These are phyloP conservation scores for Cromileptes altivelis DNA, from an alignment of 2,113 vertebrate species.

Conservation along the genomic window DNA sequence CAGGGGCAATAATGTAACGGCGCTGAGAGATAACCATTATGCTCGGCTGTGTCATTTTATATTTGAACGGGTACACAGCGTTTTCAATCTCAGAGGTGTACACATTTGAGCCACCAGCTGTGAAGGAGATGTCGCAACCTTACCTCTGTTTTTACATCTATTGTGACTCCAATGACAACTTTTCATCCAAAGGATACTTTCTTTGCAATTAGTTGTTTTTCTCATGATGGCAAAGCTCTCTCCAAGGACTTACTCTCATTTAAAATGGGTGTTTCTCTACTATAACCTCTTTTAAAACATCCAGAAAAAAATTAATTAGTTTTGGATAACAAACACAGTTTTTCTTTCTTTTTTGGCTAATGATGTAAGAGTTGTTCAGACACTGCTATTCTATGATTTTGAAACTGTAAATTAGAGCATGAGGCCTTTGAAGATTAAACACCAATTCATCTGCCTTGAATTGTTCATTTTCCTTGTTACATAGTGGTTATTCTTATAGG, in stretches of 20 bases:
- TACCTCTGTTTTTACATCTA: slow-evolving; percentile 30
- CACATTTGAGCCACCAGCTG: slow-evolving; percentile 56
- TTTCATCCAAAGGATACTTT: slow-evolving; percentile 20
- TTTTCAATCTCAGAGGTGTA: slow-evolving; percentile 52
- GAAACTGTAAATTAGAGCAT: slow-evolving; percentile 64
- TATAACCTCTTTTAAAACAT: slow-evolving; percentile 9
- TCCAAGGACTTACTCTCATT: neutral
- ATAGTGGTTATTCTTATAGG: slow-evolving; percentile 57
- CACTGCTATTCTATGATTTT: slow-evolving; percentile 58
- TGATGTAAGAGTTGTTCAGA: slow-evolving; percentile 62
- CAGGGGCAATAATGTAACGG: slow-evolving; percentile 41
- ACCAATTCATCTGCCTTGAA: slow-evolving; percentile 53
- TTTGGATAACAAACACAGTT: slow-evolving; percentile 38
- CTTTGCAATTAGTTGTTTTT: slow-evolving; percentile 41
- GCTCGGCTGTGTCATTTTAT: slow-evolving; percentile 46
- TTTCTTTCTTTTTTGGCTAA: slow-evolving; percentile 43
- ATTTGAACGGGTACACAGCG: slow-evolving; percentile 35
- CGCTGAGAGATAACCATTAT: slow-evolving; percentile 51
- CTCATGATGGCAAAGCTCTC: slow-evolving; percentile 24
- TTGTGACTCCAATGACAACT: slow-evolving; percentile 13
- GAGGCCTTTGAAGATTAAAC: slow-evolving; percentile 74
- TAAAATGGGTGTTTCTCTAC: neutral
- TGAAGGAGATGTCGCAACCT: slow-evolving; percentile 39
- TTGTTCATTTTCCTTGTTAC: slow-evolving; percentile 47
- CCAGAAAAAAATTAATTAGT: slow-evolving; percentile 20